phyloP scores from a whole-genome alignment of 2,797 vertebrate genomes.

The Atherinosoma microstoma region DNA sequence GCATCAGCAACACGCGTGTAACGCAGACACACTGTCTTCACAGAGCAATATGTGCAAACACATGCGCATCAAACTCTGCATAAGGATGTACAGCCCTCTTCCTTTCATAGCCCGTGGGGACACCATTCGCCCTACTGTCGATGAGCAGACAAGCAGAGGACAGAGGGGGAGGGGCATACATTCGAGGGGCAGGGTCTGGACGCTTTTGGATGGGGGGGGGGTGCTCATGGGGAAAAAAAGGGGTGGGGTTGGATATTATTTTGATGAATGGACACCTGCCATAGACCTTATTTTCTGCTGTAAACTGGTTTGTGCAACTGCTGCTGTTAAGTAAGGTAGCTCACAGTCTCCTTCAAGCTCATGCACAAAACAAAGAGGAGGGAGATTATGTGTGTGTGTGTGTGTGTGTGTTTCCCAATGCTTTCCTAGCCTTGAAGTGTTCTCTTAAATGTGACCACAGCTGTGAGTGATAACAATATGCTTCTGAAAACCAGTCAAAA shows the following conservation, averaged over 20 bases:
- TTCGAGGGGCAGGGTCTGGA: conserved; percentile 52
- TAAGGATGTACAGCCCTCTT: conserved; percentile 49
- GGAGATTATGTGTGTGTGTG: background rate
- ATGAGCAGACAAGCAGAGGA: conserved; percentile 63
- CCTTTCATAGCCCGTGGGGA: conserved; percentile 52
- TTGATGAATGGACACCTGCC: conserved; percentile 77
- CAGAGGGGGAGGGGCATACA: conserved; percentile 62
- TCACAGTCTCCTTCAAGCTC: conserved; percentile 26
- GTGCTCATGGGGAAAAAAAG: conserved; percentile 13
- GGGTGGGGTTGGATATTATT: conserved; percentile 53
- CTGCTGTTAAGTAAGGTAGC: conserved; percentile 22
- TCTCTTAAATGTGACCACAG: conserved; percentile 54
- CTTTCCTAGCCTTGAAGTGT: conserved; percentile 37
- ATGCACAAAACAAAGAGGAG: background rate
- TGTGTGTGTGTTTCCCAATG: background rate
- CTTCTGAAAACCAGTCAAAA: conserved; percentile 40
- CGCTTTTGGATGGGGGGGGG: conserved; percentile 20
- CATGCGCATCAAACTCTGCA: conserved; percentile 52
- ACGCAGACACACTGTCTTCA: conserved; percentile 47
- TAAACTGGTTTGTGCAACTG: conserved; percentile 23
- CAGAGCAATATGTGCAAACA: conserved; percentile 53
- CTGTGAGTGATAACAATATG: conserved; percentile 58
- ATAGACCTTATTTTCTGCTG: conserved; percentile 40
- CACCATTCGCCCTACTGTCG: conserved; percentile 54
- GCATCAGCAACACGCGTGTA: conserved; percentile 38